Evolutionary conservation across 2,797 vertebrate genomes (phyloP).

Genomic region (Macropodus opercularis): DNA sequence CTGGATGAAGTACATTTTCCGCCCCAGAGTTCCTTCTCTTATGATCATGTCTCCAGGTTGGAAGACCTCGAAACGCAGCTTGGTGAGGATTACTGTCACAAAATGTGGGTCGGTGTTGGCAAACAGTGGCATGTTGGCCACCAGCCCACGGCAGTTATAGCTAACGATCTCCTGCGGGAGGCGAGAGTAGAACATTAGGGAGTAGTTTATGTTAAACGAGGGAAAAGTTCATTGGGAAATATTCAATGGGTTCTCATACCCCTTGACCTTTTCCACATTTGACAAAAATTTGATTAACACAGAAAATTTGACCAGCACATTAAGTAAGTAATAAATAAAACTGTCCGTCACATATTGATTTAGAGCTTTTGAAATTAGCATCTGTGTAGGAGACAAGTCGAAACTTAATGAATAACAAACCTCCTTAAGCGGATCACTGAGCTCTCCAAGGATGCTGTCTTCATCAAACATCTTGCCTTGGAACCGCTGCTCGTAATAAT

Average conservation of each 20-base stretch:
- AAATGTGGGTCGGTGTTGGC: constrained; percentile 89
- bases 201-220: no score
- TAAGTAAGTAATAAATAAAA: no score
- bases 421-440: constrained; percentile 94
- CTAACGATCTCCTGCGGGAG: constrained; percentile 90
- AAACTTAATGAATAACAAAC: constrained; percentile 68
- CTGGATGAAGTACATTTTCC: constrained; percentile 97
- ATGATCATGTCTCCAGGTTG: constrained; percentile 88
- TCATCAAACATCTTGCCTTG: constrained; percentile 99
- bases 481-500: constrained; percentile 95
- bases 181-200: background rate
- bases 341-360: no score
- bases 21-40: constrained; percentile 89
- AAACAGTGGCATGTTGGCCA: constrained; percentile 93
- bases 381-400: background rate
- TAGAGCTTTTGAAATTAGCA: background rate
- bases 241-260: no score
- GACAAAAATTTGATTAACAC: no score
- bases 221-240: constrained; percentile 1
- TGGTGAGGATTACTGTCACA: constrained; percentile 91
- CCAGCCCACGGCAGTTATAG: constrained; percentile 92
- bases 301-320: no score
- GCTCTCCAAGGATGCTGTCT: constrained; percentile 94
- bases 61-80: constrained; percentile 92
- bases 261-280: no score